Evolutionary conservation across 2,797 vertebrate species (phyloP).

Genomic region (Psittacula echo): DNA sequence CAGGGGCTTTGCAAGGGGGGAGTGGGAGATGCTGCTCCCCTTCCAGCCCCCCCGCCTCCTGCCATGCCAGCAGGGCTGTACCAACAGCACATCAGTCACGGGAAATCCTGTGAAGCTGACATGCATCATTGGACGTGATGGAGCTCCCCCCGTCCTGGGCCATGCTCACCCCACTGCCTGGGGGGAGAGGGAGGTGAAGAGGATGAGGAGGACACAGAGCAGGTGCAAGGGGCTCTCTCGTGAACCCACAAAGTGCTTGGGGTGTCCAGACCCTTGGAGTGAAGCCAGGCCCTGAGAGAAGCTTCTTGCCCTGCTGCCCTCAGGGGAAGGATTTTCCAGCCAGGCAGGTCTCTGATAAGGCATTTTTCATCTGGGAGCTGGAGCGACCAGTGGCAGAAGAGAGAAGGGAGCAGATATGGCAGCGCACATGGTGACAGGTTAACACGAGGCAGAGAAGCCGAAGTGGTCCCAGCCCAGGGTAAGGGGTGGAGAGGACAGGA

Average conservation of each 20-base stretch:
- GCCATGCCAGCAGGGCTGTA: background rate
- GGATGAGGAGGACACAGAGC: background rate
- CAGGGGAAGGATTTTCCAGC: background rate
- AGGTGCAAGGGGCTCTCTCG: constrained; percentile 12
- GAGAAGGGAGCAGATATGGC: background rate
- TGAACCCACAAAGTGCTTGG: constrained; percentile 25
- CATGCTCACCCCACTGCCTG: background rate
- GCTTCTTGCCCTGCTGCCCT: constrained; percentile 34
- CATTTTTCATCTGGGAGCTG: constrained; percentile 66
- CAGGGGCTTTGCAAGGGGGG: constrained; percentile 37
- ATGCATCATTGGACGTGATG: background rate
- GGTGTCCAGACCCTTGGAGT: constrained; percentile 6
- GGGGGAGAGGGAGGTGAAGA: background rate
- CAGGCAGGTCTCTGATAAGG: constrained; percentile 68
- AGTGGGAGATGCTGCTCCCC: constrained; percentile 37
- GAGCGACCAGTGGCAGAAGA: constrained; percentile 40
- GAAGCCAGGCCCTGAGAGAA: constrained; percentile 63
- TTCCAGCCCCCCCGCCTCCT: background rate
- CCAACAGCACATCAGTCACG: background rate
- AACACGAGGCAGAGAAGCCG: constrained; percentile 36
- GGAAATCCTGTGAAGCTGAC: background rate
- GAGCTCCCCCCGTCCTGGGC: background rate
- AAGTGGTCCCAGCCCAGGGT: background rate
- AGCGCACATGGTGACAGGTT: background rate
- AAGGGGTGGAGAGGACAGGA: background rate